Conservation (phyloP, 2,113 vertebrate genomes). For the Regulus satrapa region DNA sequence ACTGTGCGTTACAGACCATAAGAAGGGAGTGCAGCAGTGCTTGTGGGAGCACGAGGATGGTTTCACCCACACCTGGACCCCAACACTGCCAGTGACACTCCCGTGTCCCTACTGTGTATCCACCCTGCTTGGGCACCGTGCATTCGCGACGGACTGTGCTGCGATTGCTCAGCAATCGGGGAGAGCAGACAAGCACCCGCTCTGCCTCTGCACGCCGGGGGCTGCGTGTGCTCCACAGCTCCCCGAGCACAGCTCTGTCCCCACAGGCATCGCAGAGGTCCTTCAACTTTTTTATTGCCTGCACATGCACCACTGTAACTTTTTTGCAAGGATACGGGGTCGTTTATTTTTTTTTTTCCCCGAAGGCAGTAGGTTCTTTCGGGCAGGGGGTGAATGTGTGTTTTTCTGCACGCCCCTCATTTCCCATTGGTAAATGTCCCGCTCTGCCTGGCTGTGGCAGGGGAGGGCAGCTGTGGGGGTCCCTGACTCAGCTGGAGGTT, state of each 20-base stretch:
- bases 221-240: background rate
- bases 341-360: background rate
- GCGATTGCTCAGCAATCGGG: accelerated
- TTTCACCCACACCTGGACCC: background rate
- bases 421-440: background rate
- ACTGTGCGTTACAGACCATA: accelerated
- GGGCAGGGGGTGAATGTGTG: accelerated
- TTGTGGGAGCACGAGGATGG: accelerated
- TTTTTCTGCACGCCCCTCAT: background rate
- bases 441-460: accelerated
- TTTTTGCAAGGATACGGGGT: background rate
- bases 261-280: background rate
- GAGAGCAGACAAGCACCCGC: accelerated
- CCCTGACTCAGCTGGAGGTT: background rate
- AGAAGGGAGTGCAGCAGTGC: background rate
- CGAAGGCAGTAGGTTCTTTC: background rate
- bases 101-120: accelerated
- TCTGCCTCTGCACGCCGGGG: background rate
- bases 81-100: accelerated
- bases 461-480: background rate
- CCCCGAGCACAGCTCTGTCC: background rate
- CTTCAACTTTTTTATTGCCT: background rate
- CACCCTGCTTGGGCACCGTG: background rate
- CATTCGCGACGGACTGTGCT: accelerated
- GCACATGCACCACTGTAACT: background rate